Conservation (phyloP, 1,140 invertebrate species). For the Eciton burchellii region DNA sequence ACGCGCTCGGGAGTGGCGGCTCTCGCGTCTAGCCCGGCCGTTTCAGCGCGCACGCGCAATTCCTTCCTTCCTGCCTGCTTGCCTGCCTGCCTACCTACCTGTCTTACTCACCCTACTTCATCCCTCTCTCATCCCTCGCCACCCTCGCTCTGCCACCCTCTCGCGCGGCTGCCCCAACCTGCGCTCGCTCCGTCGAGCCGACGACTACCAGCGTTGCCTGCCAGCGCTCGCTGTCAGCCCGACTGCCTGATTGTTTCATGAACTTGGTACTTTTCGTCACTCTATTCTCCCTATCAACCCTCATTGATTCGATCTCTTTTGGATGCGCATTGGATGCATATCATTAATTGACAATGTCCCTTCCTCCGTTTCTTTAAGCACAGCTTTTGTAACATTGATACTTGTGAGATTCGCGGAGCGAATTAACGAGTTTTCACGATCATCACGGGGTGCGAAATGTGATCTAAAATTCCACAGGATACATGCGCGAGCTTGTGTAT, state of each 20-base stretch:
- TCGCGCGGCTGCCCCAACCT: conserved; percentile 21
- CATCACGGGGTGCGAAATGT: neutral
- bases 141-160: conserved; percentile 26
- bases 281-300: neutral
- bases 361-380: conserved; percentile 1
- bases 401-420: neutral
- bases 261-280: conserved; percentile 56
- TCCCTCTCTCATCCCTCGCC: neutral
- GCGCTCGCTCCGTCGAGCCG: conserved; percentile 45
- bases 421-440: neutral
- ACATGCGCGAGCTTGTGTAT: neutral
- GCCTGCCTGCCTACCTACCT: conserved; percentile 62
- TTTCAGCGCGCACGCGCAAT: conserved; percentile 80
- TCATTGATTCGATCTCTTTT: neutral
- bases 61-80: conserved; percentile 68
- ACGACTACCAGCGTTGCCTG: conserved; percentile 35
- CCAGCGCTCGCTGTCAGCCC: conserved; percentile 52
- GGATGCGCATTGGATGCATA: conserved; percentile 6
- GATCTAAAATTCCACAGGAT: neutral
- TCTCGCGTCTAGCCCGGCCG: conserved; percentile 83
- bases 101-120: conserved; percentile 59
- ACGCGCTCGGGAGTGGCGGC: conserved; percentile 85
- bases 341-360: neutral
- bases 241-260: conserved; percentile 60
- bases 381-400: neutral